Percentiles rank a stretch among this genome's conserved stretches.
These are phyloP conservation scores for Ptiloglossa arizonensis DNA, from an alignment of 1,140 invertebrate species.

Conservation along the genomic window DNA sequence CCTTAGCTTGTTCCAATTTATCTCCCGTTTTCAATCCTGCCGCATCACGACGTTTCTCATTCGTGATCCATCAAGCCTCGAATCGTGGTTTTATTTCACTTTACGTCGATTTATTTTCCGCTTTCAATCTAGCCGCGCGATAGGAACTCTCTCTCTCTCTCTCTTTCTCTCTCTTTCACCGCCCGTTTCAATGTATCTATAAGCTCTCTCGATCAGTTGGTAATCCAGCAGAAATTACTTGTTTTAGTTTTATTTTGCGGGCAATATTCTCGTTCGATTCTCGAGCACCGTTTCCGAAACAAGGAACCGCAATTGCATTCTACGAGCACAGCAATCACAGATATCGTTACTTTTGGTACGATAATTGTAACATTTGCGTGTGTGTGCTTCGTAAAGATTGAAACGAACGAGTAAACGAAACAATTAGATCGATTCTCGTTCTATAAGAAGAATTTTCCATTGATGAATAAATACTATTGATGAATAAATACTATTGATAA, in stretches of 20 bases:
- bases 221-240: not conserved
- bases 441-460: no score
- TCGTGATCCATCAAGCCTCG: conserved; percentile 18
- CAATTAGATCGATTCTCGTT: no score
- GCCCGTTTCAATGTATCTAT: not conserved
- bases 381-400: no score
- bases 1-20: conserved; percentile 20
- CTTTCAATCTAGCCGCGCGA: conserved; percentile 10
- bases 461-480: no score
- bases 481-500: no score
- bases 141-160: not conserved
- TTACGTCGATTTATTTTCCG: conserved; percentile 19
- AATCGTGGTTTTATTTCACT: conserved; percentile 7
- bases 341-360: no score
- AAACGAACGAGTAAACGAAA: no score
- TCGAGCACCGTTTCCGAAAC: no score
- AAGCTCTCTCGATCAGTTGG: not conserved
- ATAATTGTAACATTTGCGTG: not conserved
- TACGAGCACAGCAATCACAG: not conserved
- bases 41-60: conserved; percentile 30
- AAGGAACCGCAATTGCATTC: not conserved
- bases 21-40: conserved; percentile 21
- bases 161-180: not conserved
- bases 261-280: not conserved
- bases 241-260: not conserved